Conservation (phyloP, 2,113 vertebrate species). For the Alethe diademata region DNA sequence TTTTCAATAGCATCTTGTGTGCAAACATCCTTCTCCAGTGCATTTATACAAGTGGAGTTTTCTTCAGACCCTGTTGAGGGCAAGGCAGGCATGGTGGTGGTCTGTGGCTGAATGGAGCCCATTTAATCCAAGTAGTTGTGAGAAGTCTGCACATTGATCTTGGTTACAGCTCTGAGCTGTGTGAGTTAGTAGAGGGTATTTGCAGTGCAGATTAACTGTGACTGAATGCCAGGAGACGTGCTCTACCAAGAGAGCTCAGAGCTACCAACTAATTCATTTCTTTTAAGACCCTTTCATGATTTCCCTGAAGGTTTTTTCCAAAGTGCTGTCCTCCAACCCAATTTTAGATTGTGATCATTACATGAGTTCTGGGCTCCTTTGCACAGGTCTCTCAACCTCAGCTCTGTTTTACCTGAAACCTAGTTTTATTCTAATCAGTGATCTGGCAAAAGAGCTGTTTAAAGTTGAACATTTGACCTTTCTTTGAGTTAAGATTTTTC, state of each 20-base stretch:
- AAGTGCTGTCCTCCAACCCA: background rate
- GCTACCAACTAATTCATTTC: background rate
- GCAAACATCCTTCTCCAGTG: background rate
- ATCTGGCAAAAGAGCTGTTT: background rate
- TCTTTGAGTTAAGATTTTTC: background rate
- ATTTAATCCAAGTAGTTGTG: background rate
- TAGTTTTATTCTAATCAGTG: background rate
- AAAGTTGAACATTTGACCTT: background rate
- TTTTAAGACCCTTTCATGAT: background rate
- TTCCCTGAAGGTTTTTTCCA: background rate
- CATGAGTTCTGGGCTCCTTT: background rate
- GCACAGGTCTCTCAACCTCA: background rate
- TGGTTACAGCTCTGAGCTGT: background rate
- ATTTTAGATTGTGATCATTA: background rate
- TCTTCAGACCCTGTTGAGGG: background rate
- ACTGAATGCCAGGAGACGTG: background rate
- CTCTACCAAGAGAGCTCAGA: background rate
- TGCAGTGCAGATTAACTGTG: background rate
- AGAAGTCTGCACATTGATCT: background rate
- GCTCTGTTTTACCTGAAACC: background rate
- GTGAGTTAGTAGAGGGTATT: background rate
- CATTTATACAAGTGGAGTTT: background rate
- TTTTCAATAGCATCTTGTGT: background rate
- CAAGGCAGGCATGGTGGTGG: background rate
- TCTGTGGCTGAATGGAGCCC: background rate